A percentile compares a stretch with the other conserved stretches of the same genome.
Evolutionary conservation across 2,113 vertebrate genomes (phyloP).

Genomic region (Psilopsiagon aymara): DNA sequence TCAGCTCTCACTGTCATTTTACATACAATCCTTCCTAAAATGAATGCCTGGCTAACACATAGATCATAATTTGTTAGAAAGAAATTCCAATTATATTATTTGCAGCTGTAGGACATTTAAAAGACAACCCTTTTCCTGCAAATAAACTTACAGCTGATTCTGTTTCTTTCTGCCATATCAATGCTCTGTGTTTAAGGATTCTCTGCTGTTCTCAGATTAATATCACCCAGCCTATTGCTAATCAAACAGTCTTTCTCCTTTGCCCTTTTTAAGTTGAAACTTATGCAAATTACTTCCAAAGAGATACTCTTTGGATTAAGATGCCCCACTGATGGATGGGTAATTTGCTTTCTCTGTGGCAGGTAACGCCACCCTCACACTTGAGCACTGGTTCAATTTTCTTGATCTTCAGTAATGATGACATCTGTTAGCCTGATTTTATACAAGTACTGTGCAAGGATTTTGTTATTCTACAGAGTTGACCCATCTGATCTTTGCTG

Average conservation of each 20-base stretch:
- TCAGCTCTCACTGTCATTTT: neutral
- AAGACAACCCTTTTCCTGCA: neutral
- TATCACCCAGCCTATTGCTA: neutral
- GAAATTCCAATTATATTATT: neutral
- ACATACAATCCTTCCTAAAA: neutral
- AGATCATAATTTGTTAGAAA: neutral
- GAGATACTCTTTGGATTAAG: conserved; percentile 12
- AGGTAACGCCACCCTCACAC: neutral
- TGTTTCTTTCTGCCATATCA: neutral
- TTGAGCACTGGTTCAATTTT: neutral
- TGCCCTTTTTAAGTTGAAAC: neutral
- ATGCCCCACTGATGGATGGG: neutral
- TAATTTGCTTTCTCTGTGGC: conserved; percentile 24
- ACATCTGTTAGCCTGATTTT: conserved; percentile 27
- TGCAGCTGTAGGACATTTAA: neutral
- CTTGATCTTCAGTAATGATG: neutral
- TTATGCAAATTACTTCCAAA: conserved; percentile 40
- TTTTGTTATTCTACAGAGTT: conserved; percentile 18
- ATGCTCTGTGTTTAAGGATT: neutral
- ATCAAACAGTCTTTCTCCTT: conserved; percentile 44
- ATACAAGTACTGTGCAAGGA: neutral
- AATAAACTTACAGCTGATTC: neutral
- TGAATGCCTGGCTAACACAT: neutral
- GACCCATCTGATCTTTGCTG: neutral
- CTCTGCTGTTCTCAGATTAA: neutral